These are phyloP conservation scores for Euplexia lucipara DNA, from an alignment of 2,888 invertebrate species.

Conservation along the genomic window DNA sequence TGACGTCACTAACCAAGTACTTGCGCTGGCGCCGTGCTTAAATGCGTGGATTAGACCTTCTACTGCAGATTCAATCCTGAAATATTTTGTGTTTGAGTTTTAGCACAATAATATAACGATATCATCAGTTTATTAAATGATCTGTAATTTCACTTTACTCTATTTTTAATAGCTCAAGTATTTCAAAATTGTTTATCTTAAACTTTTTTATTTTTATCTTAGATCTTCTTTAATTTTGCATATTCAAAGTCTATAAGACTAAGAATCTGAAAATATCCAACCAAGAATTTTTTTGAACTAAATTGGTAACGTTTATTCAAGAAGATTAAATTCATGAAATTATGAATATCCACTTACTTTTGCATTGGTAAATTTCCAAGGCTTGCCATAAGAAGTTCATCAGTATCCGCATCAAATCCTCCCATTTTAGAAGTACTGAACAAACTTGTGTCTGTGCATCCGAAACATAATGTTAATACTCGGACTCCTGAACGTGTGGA, in stretches of 20 bases:
- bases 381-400: slow-evolving; percentile 56
- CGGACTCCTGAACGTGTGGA: slow-evolving; percentile 78
- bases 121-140: not conserved
- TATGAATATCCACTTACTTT: slow-evolving; percentile 63
- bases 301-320: not conserved
- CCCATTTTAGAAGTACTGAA: slow-evolving; percentile 71
- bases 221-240: rapidly evolving
- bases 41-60: slow-evolving; percentile 75
- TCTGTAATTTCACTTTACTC: not conserved
- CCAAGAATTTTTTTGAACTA: no score
- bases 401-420: slow-evolving; percentile 73
- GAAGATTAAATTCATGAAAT: not conserved
- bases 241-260: not conserved
- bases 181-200: no score
- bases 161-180: not conserved
- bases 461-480: slow-evolving; percentile 83
- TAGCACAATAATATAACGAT: not conserved
- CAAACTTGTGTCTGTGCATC: slow-evolving; percentile 80
- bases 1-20: slow-evolving; percentile 81
- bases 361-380: slow-evolving; percentile 63
- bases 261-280: slow-evolving; percentile 4
- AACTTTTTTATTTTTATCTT: not conserved
- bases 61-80: slow-evolving; percentile 78
- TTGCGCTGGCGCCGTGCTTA: slow-evolving; percentile 76
- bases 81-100: slow-evolving; percentile 28